Base-by-base conservation (phyloP, 2,888 invertebrate species). In the Aporophyla lueneburgensis region DNA sequence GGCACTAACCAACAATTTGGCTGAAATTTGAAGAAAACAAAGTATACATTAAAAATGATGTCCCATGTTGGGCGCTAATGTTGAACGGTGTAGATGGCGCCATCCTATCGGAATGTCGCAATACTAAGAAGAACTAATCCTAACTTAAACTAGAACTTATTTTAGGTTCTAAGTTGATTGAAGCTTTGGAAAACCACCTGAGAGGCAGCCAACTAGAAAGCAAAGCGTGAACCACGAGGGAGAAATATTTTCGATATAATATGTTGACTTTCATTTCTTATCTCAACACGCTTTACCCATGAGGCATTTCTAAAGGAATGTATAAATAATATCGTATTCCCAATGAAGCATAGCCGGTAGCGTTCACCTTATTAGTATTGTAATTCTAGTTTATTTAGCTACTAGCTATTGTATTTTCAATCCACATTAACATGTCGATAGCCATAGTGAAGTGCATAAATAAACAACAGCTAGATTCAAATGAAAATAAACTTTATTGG, bases 1-100 rank as follows among this genome's bases (percentile, higher is more conserved):
- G 97, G 96, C 49, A 97, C 95, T 78, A 96, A 80, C 95, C 96
- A 96, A 85, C 95, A 94, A 83, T 96, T 93, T 0, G 94, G 91
- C 97, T 97, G 91, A 62, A 92, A 91, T 43, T 33, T 5, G 67
- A 59, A 74, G 19, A 46, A 19, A 46, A 43, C 0, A 46, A 43
- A 21, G 19, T 21, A 49, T 53, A 56, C 16, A 21, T 27, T 14
- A 16, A 4, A 19, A 53, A 33, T 12, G 19, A 33, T 10, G 76
- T 54, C 53, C 61, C 66, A 67, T 10, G 54, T 76, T 54, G 61
- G 78, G 77, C 54, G 65, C 66, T 76, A 82, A 76, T 54, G 49
- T 49, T 12, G 2, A 9, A 53, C 14, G 16, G 14, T n/a, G 16
- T 53, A 43, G 7, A 21, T 24, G 16, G 16, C 24, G 24, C 27